Evolutionary conservation across 1,140 invertebrate genomes (phyloP).

Genomic region (Aphaenogaster floridana): DNA sequence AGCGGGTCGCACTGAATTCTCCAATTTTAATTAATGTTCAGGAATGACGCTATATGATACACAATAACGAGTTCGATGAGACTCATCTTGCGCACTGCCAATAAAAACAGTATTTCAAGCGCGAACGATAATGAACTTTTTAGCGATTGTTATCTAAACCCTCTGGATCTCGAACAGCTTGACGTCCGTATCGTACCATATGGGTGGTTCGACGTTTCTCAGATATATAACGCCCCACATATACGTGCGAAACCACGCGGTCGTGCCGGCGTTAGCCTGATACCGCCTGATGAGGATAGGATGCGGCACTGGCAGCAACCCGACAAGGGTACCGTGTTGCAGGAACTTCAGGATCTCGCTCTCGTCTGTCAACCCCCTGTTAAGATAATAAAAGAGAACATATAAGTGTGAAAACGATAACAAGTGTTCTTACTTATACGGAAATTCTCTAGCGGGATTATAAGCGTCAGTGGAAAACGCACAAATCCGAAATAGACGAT

Average conservation of each 20-base stretch:
- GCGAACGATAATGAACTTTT: constrained; percentile 47
- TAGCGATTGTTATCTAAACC: constrained; percentile 88
- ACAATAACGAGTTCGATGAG: constrained; percentile 31
- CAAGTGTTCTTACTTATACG: background rate
- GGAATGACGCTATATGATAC: background rate
- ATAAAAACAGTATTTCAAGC: constrained; percentile 59
- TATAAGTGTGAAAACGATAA: background rate
- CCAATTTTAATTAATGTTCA: constrained; percentile 44
- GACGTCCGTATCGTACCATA: constrained; percentile 99
- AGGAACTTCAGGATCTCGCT: constrained; percentile 99
- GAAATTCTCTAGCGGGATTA: background rate
- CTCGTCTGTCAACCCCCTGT: constrained; percentile 99
- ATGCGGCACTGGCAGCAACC: constrained; percentile 98
- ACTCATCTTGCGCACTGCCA: constrained; percentile 44
- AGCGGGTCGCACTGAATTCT: background rate
- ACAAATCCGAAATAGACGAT: background rate
- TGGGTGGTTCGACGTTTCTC: constrained; percentile 98
- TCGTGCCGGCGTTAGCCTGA: constrained; percentile 99
- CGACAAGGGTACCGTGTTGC: constrained; percentile 99
- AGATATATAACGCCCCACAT: constrained; percentile 99
- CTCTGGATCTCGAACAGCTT: constrained; percentile 99
- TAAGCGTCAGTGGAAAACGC: background rate
- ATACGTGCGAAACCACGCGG: constrained; percentile 99
- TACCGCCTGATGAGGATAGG: constrained; percentile 99
- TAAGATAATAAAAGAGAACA: constrained; percentile 35